phyloP scores from a whole-genome alignment of 2,797 vertebrate species.

The Pteronotus mesoamericanus region DNA sequence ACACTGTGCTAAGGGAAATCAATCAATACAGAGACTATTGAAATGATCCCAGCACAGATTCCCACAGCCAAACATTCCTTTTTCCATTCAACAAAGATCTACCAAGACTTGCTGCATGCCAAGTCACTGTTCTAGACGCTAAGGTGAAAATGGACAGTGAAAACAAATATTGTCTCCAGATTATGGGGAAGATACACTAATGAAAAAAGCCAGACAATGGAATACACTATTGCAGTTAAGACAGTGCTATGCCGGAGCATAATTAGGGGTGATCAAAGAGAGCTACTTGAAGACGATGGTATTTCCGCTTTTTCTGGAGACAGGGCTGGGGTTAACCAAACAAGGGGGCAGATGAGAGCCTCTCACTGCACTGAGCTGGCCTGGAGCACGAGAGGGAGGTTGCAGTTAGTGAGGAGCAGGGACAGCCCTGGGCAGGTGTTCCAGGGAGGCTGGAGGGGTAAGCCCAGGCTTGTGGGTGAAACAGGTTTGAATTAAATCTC shows the following conservation, averaged over 20 bases:
- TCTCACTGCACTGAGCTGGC: not conserved
- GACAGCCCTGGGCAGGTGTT: not conserved
- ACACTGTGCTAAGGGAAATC: not conserved
- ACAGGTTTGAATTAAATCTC: not conserved
- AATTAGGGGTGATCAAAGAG: not conserved
- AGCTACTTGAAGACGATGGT: not conserved
- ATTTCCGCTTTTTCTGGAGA: not conserved
- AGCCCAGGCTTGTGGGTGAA: not conserved
- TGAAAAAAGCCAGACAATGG: not conserved
- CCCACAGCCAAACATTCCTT: not conserved
- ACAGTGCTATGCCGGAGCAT: not conserved
- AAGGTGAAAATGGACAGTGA: not conserved
- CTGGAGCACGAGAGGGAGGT: not conserved
- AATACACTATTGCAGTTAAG: not conserved
- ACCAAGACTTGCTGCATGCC: not conserved
- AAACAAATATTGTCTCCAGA: not conserved
- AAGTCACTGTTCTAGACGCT: not conserved
- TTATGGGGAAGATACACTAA: not conserved
- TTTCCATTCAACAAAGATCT: not conserved
- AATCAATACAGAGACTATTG: not conserved
- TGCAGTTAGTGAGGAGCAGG: not conserved
- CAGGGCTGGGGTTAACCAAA: not conserved
- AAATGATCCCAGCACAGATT: not conserved
- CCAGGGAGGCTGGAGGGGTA: not conserved
- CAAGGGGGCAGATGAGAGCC: not conserved